Conservation (phyloP, 2,888 invertebrate genomes). For the Pterobdella sp. region DNA sequence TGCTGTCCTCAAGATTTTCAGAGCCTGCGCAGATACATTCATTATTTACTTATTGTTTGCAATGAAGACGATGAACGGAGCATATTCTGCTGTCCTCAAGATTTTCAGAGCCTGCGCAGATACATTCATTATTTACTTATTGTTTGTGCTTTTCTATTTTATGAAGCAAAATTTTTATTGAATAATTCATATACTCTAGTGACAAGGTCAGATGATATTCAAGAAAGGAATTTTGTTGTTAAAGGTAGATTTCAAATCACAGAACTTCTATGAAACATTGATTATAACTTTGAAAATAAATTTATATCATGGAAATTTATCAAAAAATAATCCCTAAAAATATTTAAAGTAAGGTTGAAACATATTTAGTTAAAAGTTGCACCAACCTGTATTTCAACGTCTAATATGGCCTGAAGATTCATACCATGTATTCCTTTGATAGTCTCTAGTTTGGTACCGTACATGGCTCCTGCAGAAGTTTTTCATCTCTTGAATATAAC, state of each 20-base stretch:
- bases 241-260: too few relatives aligned
- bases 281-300: too few relatives aligned
- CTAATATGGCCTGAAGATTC: constrained; percentile 94
- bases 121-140: not conserved
- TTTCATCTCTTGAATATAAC: too few relatives aligned
- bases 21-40: too few relatives aligned
- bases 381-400: constrained; percentile 77
- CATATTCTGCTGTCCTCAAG: constrained; percentile 89
- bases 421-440: constrained; percentile 92
- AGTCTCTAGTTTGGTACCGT: constrained; percentile 95
- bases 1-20: constrained; percentile 89
- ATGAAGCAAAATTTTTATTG: not conserved
- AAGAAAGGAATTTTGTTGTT: too few relatives aligned
- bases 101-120: constrained; percentile 94
- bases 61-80: constrained; percentile 97
- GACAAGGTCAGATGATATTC: too few relatives aligned
- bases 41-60: too few relatives aligned
- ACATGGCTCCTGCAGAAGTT: constrained; percentile 69
- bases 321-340: not conserved
- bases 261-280: too few relatives aligned
- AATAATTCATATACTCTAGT: too few relatives aligned
- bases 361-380: not conserved
- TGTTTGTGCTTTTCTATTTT: not conserved
- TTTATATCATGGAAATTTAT: not conserved
- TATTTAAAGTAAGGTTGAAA: not conserved